Evolutionary conservation across 2,113 vertebrate genomes (phyloP), one percentile per base, ranked within the genome.

Genomic region (Gambusia holbrooki): DNA sequence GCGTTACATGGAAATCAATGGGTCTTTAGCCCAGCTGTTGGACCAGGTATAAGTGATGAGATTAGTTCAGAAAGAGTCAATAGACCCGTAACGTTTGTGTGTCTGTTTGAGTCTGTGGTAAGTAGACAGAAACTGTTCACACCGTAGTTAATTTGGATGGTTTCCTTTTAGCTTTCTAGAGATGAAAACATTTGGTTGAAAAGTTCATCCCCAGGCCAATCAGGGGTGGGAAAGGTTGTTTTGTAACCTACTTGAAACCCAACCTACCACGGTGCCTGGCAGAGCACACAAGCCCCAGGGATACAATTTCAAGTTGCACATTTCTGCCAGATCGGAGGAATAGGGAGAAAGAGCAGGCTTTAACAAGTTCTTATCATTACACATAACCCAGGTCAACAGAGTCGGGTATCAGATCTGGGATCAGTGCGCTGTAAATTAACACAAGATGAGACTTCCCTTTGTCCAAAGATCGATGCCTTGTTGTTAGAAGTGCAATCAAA

Each of bases 1-100:
- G 93, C 95, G 95, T 96, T 94, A 96, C 95, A 96, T 96, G 93
- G 92, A 96, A 96, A 96, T 97, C 96, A 95, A 96, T 96, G 91
- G 93, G 95, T 95, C 94, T 95, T 92, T 95, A 94, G 94, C 93
- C 93, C 93, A 2, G 62, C 86, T 90, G 94, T 92, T 95, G 94
- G 93, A 92, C 90, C 93, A 92, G 79, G 61, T 87, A 89, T 94
- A 73, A 95, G 91, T 92, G 92, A 95, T 95, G 94, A 88, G 91
- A 93, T 93, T 28, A 79, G 73, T 66, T 82, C 90, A 88, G 67
- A 75, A 80, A 77, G 88, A 92, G 89, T 93, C 92, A 87, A 88
- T 91, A 78, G 84, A 87, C 85, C 83, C 77, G 12, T 84, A 86
- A 88, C 81, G 77, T 75, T 62, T 76, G 60, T 65, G 35, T 73